Conservation (phyloP, 2,113 vertebrate genomes). For the Diadophis punctatus region DNA sequence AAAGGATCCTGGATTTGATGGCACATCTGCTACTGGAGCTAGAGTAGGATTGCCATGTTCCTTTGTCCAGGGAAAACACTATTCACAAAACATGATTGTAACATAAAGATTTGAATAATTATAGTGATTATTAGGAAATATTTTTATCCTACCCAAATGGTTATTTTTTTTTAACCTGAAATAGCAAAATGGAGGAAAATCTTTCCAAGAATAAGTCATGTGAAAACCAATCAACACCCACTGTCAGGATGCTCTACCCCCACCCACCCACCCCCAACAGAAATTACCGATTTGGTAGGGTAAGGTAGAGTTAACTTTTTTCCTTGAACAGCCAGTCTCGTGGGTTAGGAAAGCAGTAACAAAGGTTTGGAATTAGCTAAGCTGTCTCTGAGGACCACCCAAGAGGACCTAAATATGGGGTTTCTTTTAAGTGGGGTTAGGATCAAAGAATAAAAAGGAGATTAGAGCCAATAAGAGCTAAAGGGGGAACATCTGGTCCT, state of each 20-base stretch:
- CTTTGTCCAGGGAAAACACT: neutral
- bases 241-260: neutral
- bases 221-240: neutral
- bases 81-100: neutral
- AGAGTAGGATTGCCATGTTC: neutral
- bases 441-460: conserved; percentile 65
- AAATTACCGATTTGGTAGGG: neutral
- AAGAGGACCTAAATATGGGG: conserved; percentile 58
- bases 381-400: conserved; percentile 61
- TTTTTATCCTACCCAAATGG: neutral
- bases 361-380: conserved; percentile 58
- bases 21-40: neutral
- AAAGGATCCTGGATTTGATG: neutral
- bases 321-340: conserved; percentile 45
- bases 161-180: neutral
- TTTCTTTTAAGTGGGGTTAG: conserved; percentile 58
- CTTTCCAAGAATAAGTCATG: neutral
- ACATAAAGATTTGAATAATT: neutral
- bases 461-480: conserved; percentile 60
- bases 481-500: conserved; percentile 21
- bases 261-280: neutral
- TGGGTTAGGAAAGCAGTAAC: conserved; percentile 52
- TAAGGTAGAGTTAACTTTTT: conserved; percentile 45
- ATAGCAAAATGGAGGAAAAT: neutral
- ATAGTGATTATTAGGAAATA: neutral